A percentile compares a stretch with the other conserved stretches of the same genome.
These are phyloP conservation scores for Thymelicus lineola DNA, from an alignment of 2,888 invertebrate species.

Conservation along the genomic window DNA sequence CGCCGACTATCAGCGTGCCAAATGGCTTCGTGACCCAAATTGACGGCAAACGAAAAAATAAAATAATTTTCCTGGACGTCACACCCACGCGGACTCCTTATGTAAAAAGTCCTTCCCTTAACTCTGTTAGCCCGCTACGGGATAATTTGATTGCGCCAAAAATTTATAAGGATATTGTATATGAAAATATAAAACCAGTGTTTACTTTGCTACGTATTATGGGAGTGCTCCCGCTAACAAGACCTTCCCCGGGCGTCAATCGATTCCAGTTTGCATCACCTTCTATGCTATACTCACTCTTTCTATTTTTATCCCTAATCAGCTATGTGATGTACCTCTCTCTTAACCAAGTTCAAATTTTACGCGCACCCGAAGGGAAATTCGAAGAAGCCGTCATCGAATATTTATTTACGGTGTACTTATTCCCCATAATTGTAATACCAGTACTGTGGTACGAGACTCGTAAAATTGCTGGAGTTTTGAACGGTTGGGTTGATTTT, in stretches of 20 bases:
- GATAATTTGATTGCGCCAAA: conserved; percentile 64
- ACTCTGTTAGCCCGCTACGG: conserved; percentile 64
- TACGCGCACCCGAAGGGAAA: conserved; percentile 86
- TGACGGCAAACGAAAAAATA: conserved; percentile 61
- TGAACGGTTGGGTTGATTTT: conserved; percentile 88
- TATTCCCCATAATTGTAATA: conserved; percentile 87
- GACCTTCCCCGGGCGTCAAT: conserved; percentile 76
- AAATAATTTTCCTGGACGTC: conserved; percentile 72
- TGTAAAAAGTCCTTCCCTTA: conserved; percentile 57
- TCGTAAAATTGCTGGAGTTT: conserved; percentile 84
- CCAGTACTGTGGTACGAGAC: conserved; percentile 89
- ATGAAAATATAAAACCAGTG: conserved; percentile 79
- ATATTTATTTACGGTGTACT: conserved; percentile 89
- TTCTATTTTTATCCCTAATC: conserved; percentile 77
- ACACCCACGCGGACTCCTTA: conserved; percentile 67
- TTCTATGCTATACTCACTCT: conserved; percentile 85
- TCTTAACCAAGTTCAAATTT: conserved; percentile 86
- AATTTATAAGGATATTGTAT: conserved; percentile 72
- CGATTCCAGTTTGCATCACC: conserved; percentile 79
- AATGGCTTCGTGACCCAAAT: conserved; percentile 68
- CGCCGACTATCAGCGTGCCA: conserved; percentile 55
- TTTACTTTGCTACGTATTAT: conserved; percentile 76
- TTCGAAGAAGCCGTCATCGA: conserved; percentile 92
- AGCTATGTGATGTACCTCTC: conserved; percentile 86
- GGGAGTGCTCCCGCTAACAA: conserved; percentile 87